These are phyloP conservation scores for Drosophila subquinaria DNA, from an alignment of 2,888 invertebrate species.

Conservation along the genomic window DNA sequence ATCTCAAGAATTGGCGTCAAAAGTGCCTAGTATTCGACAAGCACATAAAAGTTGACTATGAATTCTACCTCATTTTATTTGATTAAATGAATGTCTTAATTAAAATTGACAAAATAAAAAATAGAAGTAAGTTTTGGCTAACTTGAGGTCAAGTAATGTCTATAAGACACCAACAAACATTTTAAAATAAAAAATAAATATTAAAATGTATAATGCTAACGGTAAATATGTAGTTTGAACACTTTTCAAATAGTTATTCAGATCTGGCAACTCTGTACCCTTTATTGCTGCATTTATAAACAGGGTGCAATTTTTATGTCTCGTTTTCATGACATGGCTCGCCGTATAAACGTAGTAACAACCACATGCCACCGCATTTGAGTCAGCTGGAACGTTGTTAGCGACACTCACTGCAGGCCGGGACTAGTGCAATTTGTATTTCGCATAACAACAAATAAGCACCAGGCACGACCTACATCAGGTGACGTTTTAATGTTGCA, in stretches of 20 bases:
- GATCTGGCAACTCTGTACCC: not conserved
- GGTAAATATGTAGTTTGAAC: not conserved
- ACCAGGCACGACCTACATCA: constrained; percentile 87
- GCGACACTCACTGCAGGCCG: constrained; percentile 87
- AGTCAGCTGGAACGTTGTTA: constrained; percentile 51
- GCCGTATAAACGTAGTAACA: constrained; percentile 3
- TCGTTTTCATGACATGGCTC: not conserved
- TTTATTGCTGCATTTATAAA: not conserved
- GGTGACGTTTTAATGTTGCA: constrained; percentile 76
- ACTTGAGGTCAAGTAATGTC: too few species aligned
- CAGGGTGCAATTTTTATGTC: not conserved
- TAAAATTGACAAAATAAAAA: not conserved
- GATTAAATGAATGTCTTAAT: not conserved
- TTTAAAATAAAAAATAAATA: not conserved
- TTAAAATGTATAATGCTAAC: not conserved
- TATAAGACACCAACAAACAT: too few species aligned
- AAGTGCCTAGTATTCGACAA: not conserved
- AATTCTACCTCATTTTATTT: not conserved
- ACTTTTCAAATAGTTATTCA: not conserved
- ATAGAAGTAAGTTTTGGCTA: too few species aligned
- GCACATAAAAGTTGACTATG: not conserved
- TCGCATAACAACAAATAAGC: constrained; percentile 87
- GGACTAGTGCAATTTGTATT: constrained; percentile 89
- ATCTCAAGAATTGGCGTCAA: not conserved
- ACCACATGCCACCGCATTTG: constrained; percentile 34